Evolutionary conservation across 1,140 invertebrate species (phyloP).

Genomic region (Drosophila tropicalis): DNA sequence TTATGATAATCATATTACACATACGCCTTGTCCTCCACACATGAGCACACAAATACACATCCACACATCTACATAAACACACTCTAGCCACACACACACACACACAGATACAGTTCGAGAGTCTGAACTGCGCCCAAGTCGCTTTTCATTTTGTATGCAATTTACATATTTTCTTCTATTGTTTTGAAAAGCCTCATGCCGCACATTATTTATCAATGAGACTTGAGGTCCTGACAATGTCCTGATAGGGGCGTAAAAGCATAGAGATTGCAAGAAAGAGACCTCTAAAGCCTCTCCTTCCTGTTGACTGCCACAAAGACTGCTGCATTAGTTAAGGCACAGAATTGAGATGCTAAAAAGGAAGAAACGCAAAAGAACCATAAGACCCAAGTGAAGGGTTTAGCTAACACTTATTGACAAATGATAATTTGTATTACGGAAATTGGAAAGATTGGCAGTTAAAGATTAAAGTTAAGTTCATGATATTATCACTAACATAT

Average conservation of each 20-base stretch:
- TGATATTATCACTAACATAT: neutral
- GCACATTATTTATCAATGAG: conserved; percentile 49
- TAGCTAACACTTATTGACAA: conserved; percentile 1
- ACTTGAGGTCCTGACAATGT: conserved; percentile 19
- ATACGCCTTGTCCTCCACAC: conserved; percentile 42
- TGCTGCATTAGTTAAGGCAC: conserved; percentile 4
- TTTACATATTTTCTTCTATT: conserved; percentile 69
- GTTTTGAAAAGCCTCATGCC: conserved; percentile 64
- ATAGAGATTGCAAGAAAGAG: neutral
- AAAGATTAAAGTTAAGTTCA: neutral
- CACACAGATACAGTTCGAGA: neutral
- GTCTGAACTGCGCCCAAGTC: conserved; percentile 27
- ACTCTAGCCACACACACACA: conserved; percentile 1
- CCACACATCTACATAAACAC: conserved; percentile 1
- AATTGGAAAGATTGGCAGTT: neutral
- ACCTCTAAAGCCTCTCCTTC: conserved; percentile 1
- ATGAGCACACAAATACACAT: conserved; percentile 11
- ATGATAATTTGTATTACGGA: conserved; percentile 5
- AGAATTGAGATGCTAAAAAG: conserved; percentile 4
- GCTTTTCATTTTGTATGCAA: conserved; percentile 44
- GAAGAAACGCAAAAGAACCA: neutral
- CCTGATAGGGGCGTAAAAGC: conserved; percentile 26
- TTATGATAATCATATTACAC: conserved; percentile 73
- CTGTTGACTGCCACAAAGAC: conserved; percentile 6
- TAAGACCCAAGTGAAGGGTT: neutral